Conservation (phyloP, 2,797 vertebrate genomes). For the Danio choprae region DNA sequence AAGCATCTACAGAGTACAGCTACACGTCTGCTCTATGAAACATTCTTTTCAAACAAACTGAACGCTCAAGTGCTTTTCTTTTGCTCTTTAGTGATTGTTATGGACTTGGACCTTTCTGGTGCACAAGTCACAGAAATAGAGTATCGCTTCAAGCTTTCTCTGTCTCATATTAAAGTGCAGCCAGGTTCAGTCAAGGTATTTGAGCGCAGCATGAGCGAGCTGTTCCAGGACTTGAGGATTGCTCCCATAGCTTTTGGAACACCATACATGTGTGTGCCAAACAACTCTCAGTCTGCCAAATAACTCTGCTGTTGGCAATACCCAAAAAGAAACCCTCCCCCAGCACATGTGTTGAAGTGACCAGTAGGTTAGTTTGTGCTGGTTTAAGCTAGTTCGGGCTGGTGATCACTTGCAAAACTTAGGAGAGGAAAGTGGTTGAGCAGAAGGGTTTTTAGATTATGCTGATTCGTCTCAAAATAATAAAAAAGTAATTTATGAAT, state of each 20-base stretch:
- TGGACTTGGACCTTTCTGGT: slow-evolving; percentile 3
- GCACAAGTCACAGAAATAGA: slow-evolving; percentile 11
- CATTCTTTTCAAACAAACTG: background rate
- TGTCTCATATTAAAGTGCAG: slow-evolving; percentile 43
- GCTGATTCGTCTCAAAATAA: too few species aligned
- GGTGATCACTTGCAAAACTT: too few species aligned
- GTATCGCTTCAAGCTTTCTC: background rate
- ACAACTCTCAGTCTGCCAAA: slow-evolving; percentile 53
- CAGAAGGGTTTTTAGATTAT: too few species aligned
- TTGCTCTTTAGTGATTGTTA: slow-evolving; percentile 15
- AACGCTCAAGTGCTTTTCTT: background rate
- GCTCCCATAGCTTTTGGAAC: slow-evolving; percentile 52
- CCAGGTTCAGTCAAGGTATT: slow-evolving; percentile 58
- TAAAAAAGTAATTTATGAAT: background rate
- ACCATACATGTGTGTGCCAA: slow-evolving; percentile 53
- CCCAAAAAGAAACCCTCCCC: slow-evolving; percentile 29
- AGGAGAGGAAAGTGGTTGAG: too few species aligned
- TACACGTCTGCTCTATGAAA: background rate
- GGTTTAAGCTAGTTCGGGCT: slow-evolving; percentile 10
- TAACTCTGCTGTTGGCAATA: slow-evolving; percentile 55
- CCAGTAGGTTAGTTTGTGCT: background rate
- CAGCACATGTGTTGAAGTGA: slow-evolving; percentile 10
- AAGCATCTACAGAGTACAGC: background rate
- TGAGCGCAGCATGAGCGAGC: slow-evolving; percentile 49
- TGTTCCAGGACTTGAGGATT: slow-evolving; percentile 53